A percentile compares a stretch with the other conserved stretches of the same genome.
These are phyloP conservation scores for Gambusia affinis DNA, from an alignment of 2,113 vertebrate species.

Conservation along the genomic window DNA sequence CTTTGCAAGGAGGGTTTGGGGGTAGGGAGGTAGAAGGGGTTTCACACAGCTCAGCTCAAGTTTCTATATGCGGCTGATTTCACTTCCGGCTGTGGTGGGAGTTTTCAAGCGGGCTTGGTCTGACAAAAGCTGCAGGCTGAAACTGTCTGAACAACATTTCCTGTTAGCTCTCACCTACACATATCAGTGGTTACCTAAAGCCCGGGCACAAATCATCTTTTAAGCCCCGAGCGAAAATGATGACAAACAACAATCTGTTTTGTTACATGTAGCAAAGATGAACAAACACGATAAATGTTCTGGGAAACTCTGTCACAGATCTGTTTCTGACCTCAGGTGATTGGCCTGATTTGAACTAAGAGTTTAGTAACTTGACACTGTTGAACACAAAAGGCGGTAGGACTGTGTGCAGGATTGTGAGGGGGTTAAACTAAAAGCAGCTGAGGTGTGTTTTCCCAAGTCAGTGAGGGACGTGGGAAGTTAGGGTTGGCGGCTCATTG, in stretches of 20 bases:
- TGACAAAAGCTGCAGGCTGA: slow-evolving; percentile 52
- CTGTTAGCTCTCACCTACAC: slow-evolving; percentile 70
- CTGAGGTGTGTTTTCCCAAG: slow-evolving; percentile 18
- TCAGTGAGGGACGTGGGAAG: slow-evolving; percentile 5
- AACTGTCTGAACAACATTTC: slow-evolving; percentile 73
- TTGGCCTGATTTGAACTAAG: slow-evolving; percentile 34
- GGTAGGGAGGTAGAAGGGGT: not conserved
- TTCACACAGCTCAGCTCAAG: slow-evolving; percentile 17
- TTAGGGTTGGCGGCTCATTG: slow-evolving; percentile 13
- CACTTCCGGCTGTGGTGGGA: slow-evolving; percentile 69
- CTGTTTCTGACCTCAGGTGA: slow-evolving; percentile 13
- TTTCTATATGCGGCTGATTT: slow-evolving; percentile 63
- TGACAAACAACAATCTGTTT: slow-evolving; percentile 1
- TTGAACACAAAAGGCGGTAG: not conserved
- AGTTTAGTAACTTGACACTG: slow-evolving; percentile 5
- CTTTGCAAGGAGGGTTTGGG: slow-evolving; percentile 22
- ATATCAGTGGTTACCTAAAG: slow-evolving; percentile 11
- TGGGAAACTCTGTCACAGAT: slow-evolving; percentile 23
- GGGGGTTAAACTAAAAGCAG: slow-evolving; percentile 3
- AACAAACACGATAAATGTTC: slow-evolving; percentile 1
- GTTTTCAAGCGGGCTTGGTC: slow-evolving; percentile 68
- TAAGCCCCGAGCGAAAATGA: slow-evolving; percentile 4
- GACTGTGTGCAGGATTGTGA: not conserved
- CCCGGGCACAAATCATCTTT: not conserved
- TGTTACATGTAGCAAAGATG: not conserved